Conservation (phyloP, 2,797 vertebrate genomes). For the Telmatherina bonti region DNA sequence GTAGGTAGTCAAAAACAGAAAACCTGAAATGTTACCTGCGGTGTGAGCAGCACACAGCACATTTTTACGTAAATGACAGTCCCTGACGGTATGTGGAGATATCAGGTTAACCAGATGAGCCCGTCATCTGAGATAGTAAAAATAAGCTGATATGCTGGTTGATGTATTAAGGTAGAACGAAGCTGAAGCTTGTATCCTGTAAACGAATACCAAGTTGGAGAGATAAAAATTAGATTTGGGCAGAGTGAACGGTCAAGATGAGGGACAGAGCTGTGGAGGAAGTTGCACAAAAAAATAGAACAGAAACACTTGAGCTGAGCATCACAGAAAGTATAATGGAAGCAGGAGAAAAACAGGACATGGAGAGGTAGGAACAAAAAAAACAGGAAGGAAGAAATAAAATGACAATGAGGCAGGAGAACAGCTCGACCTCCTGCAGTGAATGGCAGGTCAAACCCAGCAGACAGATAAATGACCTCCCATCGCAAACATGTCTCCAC, state of each 20-base stretch:
- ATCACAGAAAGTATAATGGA: not conserved
- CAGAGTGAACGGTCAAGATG: not conserved
- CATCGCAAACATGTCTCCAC: slow-evolving; percentile 51
- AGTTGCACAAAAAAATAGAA: not conserved
- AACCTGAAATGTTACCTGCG: no score
- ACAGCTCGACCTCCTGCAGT: slow-evolving; percentile 27
- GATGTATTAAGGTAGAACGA: no score
- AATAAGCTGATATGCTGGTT: no score
- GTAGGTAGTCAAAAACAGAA: no score
- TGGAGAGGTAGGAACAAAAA: not conserved
- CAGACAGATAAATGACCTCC: slow-evolving; percentile 72
- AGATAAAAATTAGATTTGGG: not conserved
- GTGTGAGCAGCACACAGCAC: no score
- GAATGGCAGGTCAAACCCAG: slow-evolving; percentile 45
- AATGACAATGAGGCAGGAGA: slow-evolving; percentile 22
- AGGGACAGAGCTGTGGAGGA: not conserved
- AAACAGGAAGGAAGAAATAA: slow-evolving; percentile 7
- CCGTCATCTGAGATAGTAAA: no score
- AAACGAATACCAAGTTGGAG: not conserved
- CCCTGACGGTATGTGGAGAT: no score
- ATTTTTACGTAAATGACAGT: no score
- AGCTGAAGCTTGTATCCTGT: not conserved
- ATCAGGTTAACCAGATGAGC: no score
- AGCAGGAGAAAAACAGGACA: not conserved
- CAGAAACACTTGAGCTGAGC: no score